Evolutionary conservation across 2,113 vertebrate species (phyloP).

Genomic region (Scortum barcoo): DNA sequence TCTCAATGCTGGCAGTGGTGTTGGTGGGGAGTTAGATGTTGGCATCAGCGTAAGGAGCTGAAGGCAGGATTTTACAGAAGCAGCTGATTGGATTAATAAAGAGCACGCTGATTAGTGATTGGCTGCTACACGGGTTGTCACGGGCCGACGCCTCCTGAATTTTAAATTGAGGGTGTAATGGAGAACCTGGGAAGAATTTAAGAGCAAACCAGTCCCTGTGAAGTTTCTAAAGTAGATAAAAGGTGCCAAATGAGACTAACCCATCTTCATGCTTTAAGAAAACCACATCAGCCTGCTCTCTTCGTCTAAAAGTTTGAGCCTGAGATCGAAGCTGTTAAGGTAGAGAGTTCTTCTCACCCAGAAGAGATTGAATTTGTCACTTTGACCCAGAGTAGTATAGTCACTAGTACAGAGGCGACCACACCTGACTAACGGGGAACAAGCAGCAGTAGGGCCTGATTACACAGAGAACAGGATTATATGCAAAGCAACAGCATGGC

Average conservation of each 20-base stretch:
- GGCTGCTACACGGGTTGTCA: background rate
- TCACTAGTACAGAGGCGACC: background rate
- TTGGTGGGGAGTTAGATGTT: constrained; percentile 13
- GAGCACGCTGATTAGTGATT: constrained; percentile 27
- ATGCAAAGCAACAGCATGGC: background rate
- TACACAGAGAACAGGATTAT: background rate
- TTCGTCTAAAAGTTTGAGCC: background rate
- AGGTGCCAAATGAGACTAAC: constrained; percentile 12
- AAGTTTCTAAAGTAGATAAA: constrained; percentile 2
- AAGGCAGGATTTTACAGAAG: constrained; percentile 33
- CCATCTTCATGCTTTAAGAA: constrained; percentile 16
- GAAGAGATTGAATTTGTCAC: constrained; percentile 24
- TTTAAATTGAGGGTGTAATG: constrained; percentile 10
- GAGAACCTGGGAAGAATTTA: background rate
- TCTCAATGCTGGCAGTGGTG: background rate
- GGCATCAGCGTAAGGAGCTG: constrained; percentile 18
- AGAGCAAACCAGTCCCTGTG: background rate
- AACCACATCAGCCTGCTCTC: background rate
- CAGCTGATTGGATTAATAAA: constrained; percentile 55
- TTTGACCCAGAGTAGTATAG: constrained; percentile 37
- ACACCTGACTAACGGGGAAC: constrained; percentile 1
- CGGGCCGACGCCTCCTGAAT: constrained; percentile 5
- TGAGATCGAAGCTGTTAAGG: constrained; percentile 30
- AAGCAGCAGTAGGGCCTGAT: background rate
- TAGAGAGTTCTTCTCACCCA: constrained; percentile 4